These are phyloP conservation scores for Taenaris catops DNA, from an alignment of 2,888 invertebrate species.

Conservation along the genomic window DNA sequence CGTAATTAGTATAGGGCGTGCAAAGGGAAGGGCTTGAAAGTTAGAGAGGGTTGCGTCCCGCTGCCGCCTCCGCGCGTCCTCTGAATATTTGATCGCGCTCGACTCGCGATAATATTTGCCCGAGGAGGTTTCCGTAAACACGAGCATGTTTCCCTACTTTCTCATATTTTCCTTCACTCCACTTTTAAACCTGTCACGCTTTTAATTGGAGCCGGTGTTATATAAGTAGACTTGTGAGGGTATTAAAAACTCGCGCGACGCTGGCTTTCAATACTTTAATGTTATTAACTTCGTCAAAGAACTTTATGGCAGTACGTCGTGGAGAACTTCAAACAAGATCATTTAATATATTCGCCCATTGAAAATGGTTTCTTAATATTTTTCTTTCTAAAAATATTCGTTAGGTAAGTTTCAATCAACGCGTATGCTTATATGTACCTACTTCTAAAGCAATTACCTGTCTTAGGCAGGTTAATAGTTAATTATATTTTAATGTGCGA, in stretches of 20 bases:
- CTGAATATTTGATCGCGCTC: conserved; percentile 77
- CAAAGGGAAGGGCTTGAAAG: conserved; percentile 81
- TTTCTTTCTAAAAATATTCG: no score
- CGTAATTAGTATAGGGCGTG: conserved; percentile 84
- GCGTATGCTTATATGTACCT: no score
- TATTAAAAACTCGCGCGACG: conserved; percentile 72
- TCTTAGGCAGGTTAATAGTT: no score
- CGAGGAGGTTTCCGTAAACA: conserved; percentile 77
- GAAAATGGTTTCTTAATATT: no score
- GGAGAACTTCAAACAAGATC: conserved; percentile 31
- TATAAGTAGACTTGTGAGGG: conserved; percentile 73
- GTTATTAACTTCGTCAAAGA: conserved; percentile 62
- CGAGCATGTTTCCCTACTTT: conserved; percentile 67
- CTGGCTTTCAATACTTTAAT: conserved; percentile 64
- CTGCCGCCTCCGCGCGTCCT: conserved; percentile 57
- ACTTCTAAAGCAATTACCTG: no score
- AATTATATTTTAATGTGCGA: no score
- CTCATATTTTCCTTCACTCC: conserved; percentile 65
- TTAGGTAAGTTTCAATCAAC: no score
- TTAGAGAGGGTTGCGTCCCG: conserved; percentile 81
- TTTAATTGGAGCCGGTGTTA: conserved; percentile 73
- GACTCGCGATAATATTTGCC: conserved; percentile 78
- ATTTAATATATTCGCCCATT: conserved; percentile 5
- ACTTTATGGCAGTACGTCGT: conserved; percentile 38
- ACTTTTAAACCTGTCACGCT: conserved; percentile 69